Base-by-base conservation (phyloP, 2,113 vertebrate species). In the Nematolebias whitei region DNA sequence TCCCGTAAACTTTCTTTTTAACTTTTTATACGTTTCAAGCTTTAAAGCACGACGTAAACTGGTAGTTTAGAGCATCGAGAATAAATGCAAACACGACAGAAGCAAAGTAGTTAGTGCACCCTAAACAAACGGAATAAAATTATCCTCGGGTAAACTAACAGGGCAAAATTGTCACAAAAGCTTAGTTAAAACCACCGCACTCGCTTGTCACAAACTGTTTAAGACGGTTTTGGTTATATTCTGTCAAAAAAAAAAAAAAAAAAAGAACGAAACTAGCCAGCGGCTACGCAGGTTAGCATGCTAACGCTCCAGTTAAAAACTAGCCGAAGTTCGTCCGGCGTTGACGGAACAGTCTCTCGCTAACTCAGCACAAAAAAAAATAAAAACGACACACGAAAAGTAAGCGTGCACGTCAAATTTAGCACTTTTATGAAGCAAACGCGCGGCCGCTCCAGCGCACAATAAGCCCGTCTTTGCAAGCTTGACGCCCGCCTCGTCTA, bases 301-400 rank as follows among this genome's bases (percentile, higher is more conserved):
- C 86, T 89, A 90, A 79, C 83, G 64, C 9, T 48, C 20, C 80
- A 60, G 78, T 69, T n/a, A 60, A 65, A 41, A 70, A 59, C 75
- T 76, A 82, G 62, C n/a, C 84, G 79, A 90, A 89, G 83, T 90
- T 89, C 70, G 83, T 83, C 81, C 74, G 68, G 77, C 80, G 85
- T 79, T 78, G 84, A 59, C 6, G 63, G 68, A 69, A 68, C 78
- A 56, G 68, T 73, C 83, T 68, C 68, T 66, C 76, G 82, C 83
- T 79, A 85, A 83, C 87, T 86, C 81, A 84, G 87, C 86, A 84
- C 61, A 76, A 85, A 85, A 54, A 74, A 35, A 6, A 35, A 35
- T 16, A 78, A 73, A 71, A 82, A 71, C 73, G 76, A 79, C 76
- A 83, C 48, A 75, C 40, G 15, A 80, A n/a, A 87, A 84, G 68